A percentile compares a stretch with the other conserved stretches of the same genome.
Evolutionary conservation across 1,140 invertebrate species (phyloP).

Genomic region (Aphelinus atriplicis): DNA sequence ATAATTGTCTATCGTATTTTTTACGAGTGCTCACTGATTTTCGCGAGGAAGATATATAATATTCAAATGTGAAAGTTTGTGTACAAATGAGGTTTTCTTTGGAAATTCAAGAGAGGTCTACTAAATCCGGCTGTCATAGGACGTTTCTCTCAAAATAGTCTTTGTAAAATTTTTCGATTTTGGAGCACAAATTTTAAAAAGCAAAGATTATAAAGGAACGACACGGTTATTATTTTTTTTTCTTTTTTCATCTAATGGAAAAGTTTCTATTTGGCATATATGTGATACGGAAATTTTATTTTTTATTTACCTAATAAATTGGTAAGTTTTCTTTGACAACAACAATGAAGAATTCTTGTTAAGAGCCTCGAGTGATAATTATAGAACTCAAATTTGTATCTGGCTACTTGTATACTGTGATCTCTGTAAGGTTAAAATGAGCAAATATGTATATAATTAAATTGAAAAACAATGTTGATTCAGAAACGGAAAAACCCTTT

Average conservation of each 20-base stretch:
- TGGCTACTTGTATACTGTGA: conserved; percentile 67
- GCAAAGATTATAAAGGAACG: conserved; percentile 22
- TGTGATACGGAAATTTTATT: conserved; percentile 35
- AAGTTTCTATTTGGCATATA: conserved; percentile 2
- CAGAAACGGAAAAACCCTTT: conserved; percentile 43
- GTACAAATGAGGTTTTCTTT: conserved; percentile 29
- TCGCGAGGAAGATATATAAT: conserved; percentile 18
- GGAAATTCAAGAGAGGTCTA: conserved; percentile 22
- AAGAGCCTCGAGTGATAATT: conserved; percentile 49
- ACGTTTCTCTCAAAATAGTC: conserved; percentile 22
- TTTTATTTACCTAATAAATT: conserved; percentile 29
- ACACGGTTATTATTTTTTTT: conserved; percentile 1
- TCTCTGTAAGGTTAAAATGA: conserved; percentile 61
- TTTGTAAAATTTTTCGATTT: conserved; percentile 2
- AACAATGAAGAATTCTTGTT: conserved; percentile 20
- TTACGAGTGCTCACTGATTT: conserved; percentile 29
- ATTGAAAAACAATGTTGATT: conserved; percentile 41
- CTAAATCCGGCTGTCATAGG: conserved; percentile 33
- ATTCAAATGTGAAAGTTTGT: conserved; percentile 36
- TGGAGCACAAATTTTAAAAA: background rate
- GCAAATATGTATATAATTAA: conserved; percentile 51
- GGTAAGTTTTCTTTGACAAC: conserved; percentile 37
- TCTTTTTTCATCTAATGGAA: conserved; percentile 30
- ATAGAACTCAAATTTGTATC: conserved; percentile 60
- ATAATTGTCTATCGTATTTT: conserved; percentile 32